Base-by-base conservation (phyloP, 2,888 invertebrate genomes). In the Dasysyrphus albostriatus region DNA sequence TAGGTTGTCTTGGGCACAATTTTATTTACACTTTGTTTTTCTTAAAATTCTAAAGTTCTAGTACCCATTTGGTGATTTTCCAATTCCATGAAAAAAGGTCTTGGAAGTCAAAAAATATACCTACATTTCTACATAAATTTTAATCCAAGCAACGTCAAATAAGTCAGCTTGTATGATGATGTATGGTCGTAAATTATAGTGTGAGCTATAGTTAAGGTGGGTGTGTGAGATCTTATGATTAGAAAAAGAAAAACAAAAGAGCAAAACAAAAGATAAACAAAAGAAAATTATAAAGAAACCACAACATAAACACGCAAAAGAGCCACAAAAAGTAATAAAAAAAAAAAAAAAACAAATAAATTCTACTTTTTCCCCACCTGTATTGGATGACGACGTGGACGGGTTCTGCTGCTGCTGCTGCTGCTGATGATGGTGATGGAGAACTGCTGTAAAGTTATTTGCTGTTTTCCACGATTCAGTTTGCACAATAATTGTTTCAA, bases 401-500 rank as follows among this genome's bases (percentile, higher is more conserved):
- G 70, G 61, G 14, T 59, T 32, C 19, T 84, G 77, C 61, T 88
- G 72, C 24, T 83, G 72, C 24, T 83, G 82, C 19, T 83, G 82
- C 19, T 89, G 70, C 16, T 83, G 79, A 42, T 83, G 83, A 79
- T 84, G n/a, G n/a, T n/a, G 84, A 61, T 88, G 85, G n/a, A 79
- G 78, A 70, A 88, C 80, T 34, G 85, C 85, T 70, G 83, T 88
- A 54, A 89, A 83, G 54, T 81, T 83, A 69, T 88, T 89, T 32
- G 89, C 90, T 51, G 89, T 89, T 83, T 89, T 89, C 90, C 90
- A 90, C 70, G 89, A 90, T 74, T 90, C 89, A 10, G 89, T 89
- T 88, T 89, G 87, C 78, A 89, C 81, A 73, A 89, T 82, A 67
- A 88, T 74, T 63, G 73, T 77, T 7, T 76, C 78, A 12, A 90